Percentiles rank a stretch among this genome's conserved stretches.
Conservation (phyloP, 2,797 vertebrate species). For the Masticophis lateralis region DNA sequence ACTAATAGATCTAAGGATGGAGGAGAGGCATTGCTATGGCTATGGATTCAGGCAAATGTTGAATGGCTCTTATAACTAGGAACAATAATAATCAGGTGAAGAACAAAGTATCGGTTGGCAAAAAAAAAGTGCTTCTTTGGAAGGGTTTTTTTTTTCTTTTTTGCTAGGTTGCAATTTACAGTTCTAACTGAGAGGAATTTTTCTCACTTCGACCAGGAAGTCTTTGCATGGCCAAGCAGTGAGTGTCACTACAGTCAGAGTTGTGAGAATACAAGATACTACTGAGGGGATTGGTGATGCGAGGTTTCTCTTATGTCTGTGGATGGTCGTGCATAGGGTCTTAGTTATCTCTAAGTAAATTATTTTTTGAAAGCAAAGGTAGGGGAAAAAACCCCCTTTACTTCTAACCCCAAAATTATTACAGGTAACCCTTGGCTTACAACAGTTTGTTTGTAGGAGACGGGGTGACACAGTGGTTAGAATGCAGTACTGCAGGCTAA, state of each 20-base stretch:
- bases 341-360: neutral
- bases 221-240: conserved; percentile 35
- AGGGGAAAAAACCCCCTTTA: neutral
- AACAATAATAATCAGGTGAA: conserved; percentile 58
- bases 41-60: conserved; percentile 38
- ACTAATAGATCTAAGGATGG: conserved; percentile 24
- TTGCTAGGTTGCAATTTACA: conserved; percentile 29
- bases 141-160: conserved; percentile 45
- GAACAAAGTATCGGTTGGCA: conserved; percentile 52
- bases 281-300: neutral
- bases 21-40: conserved; percentile 1
- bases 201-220: conserved; percentile 44
- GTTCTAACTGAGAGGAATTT: conserved; percentile 49
- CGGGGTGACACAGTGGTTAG: neutral
- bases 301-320: neutral
- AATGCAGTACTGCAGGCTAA: neutral
- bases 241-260: conserved; percentile 17
- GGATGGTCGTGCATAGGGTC: neutral
- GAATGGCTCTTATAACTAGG: conserved; percentile 36
- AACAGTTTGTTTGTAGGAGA: neutral
- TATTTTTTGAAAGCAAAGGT: neutral
- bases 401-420: neutral
- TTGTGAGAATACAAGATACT: neutral
- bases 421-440: neutral
- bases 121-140: conserved; percentile 60